A percentile compares a stretch with the other conserved stretches of the same genome.
These are phyloP conservation scores for Spizaetus ornatus DNA, from an alignment of 2,113 vertebrate genomes.

Conservation along the genomic window DNA sequence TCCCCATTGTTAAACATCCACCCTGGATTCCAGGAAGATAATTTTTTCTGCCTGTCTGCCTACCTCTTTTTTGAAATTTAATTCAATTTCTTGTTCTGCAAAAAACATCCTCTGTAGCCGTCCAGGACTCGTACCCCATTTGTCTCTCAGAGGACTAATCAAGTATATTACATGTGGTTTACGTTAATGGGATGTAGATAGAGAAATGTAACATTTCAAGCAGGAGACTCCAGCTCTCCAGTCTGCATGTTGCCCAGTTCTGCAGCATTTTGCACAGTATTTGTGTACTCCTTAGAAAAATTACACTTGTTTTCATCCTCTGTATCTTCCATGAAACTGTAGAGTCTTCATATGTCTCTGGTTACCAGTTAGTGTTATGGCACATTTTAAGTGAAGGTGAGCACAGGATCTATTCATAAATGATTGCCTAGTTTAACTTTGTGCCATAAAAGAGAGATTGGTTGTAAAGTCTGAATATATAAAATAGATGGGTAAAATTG, in stretches of 20 bases:
- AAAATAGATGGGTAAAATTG: conserved; percentile 31
- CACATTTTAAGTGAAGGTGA: not conserved
- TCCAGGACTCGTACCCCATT: not conserved
- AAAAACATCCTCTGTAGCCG: not conserved
- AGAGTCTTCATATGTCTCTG: not conserved
- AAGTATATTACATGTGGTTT: not conserved
- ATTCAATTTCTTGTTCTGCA: not conserved
- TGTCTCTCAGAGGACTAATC: not conserved
- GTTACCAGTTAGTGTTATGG: not conserved
- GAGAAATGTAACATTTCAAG: not conserved
- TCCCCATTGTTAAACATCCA: not conserved
- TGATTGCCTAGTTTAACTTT: conserved; percentile 35
- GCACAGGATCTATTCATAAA: conserved; percentile 13
- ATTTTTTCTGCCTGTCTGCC: not conserved
- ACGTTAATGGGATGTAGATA: fast-evolving
- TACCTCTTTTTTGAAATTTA: not conserved
- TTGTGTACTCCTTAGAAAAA: not conserved
- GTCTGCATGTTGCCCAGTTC: not conserved
- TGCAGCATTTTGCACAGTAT: not conserved
- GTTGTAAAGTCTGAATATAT: conserved; percentile 42
- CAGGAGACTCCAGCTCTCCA: not conserved
- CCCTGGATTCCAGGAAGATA: not conserved
- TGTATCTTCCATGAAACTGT: not conserved
- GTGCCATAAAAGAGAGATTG: conserved; percentile 27
- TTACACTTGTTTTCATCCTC: not conserved